Conservation (phyloP, 2,797 vertebrate species). For the Ptychobarbus kaznakovi region DNA sequence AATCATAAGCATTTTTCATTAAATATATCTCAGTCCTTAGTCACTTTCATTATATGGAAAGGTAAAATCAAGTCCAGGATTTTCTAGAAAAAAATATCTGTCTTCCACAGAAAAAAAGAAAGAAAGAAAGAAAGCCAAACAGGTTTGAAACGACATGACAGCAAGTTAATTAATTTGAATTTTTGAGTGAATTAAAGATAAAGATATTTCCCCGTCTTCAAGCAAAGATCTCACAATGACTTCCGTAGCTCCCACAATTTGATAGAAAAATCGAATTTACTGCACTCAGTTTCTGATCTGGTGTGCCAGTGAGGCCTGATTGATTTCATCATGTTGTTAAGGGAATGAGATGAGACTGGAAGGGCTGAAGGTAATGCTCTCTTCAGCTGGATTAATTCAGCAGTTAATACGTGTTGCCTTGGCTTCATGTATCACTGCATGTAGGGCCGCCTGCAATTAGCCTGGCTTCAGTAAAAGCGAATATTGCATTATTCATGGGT, state of each 20-base stretch:
- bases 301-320: conserved; percentile 36
- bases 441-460: conserved; percentile 47
- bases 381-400: conserved; percentile 48
- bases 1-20: background rate
- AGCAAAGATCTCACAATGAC: background rate
- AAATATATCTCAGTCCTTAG: background rate
- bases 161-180: background rate
- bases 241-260: background rate
- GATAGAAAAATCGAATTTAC: background rate
- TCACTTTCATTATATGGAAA: background rate
- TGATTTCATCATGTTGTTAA: conserved; percentile 41
- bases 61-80: background rate
- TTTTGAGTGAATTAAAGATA: background rate
- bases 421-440: conserved; percentile 36
- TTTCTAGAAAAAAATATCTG: background rate
- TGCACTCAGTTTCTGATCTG: background rate
- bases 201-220: background rate
- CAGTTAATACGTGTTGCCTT: conserved; percentile 49
- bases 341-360: conserved; percentile 28
- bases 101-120: background rate
- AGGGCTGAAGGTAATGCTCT: conserved; percentile 35
- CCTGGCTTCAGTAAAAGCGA: conserved; percentile 36
- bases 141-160: background rate
- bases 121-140: background rate
- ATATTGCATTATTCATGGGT: conserved; percentile 55